Evolutionary conservation across 2,888 invertebrate species (phyloP).

Genomic region (Palloptera scutellata): DNA sequence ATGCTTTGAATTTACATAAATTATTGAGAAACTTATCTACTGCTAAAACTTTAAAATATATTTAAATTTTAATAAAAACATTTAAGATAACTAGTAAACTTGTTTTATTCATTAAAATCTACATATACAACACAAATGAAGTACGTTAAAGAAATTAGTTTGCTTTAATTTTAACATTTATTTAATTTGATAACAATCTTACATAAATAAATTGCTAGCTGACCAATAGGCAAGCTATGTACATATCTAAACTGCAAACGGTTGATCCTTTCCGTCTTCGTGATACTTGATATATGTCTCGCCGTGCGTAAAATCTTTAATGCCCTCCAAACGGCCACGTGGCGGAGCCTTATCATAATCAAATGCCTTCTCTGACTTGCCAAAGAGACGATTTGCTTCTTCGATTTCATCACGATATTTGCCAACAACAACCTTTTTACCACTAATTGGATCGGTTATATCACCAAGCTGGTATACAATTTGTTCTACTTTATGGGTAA

Average conservation of each 20-base stretch:
- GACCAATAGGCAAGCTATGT: neutral
- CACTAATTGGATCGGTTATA: constrained; percentile 84
- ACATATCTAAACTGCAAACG: constrained; percentile 75
- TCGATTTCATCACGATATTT: constrained; percentile 80
- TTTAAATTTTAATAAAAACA: constrained; percentile 17
- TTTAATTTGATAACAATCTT: constrained; percentile 2
- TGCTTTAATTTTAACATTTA: neutral
- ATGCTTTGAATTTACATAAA: constrained; percentile 13
- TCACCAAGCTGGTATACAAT: constrained; percentile 85
- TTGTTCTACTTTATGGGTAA: constrained; percentile 81
- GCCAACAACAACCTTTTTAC: constrained; percentile 78
- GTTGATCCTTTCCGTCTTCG: constrained; percentile 76
- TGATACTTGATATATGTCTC: constrained; percentile 81
- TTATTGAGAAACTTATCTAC: constrained; percentile 12
- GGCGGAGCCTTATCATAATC: constrained; percentile 79
- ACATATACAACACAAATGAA: too few relatives aligned
- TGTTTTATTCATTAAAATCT: neutral
- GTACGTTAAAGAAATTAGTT: neutral
- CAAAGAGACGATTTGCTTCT: constrained; percentile 73
- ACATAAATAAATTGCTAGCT: neutral
- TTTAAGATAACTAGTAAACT: neutral
- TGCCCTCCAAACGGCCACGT: constrained; percentile 83
- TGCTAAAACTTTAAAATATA: constrained; percentile 15
- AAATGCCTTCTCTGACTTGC: constrained; percentile 73
- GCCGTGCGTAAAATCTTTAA: constrained; percentile 81